Base-by-base conservation (phyloP, 2,113 vertebrate species). In the Nicator chloris region DNA sequence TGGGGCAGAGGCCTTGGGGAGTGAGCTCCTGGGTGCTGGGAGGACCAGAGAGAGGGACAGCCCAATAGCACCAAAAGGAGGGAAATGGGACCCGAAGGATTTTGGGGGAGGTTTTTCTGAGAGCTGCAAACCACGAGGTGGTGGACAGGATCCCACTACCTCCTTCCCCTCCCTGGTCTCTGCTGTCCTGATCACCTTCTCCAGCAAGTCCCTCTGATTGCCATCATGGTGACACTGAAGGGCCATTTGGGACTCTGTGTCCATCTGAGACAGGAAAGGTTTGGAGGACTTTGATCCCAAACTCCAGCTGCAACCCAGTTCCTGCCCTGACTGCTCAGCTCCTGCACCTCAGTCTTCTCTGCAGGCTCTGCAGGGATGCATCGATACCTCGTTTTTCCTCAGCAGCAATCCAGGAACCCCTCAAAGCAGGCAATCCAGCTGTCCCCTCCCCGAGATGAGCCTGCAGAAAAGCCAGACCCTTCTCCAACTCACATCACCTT, bases 401-500 rank as follows among this genome's bases (percentile, higher is more conserved):
- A 96, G 88, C 72, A 77, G 5, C 61, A 76, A 12, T 47, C 73
- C 87, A 96, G 76, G 59, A 90, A n/a, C 60, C 81, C 68, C 18
- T 70, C 81, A 23, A 96, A 86, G 80, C 84, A 94, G 81, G 59
- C 33, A 53, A 65, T 28, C 53, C 68, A 84, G 42, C 54, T 51
- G 27, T 57, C 63, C 56, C 23, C 33, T 22, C 19, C 53, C 13
- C 82, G 4, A 37, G 93, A 81, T 17, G 83, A 84, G 49, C 59
- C 82, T 47, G 65, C 37, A 63, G 88, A 92, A 39, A 78, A 88
- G 59, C 42, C 76, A 45, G 10, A 51, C 9, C 7, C 30, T 56
- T 97, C 96, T 31, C 91, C 96, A 31, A 44, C 91, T 23, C 76
- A 10, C 7, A 2, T 89, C 94, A 97, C 90, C 90, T 97, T 95